Evolutionary conservation across 2,888 invertebrate species (phyloP).

Genomic region (Pantelozetes paolii): DNA sequence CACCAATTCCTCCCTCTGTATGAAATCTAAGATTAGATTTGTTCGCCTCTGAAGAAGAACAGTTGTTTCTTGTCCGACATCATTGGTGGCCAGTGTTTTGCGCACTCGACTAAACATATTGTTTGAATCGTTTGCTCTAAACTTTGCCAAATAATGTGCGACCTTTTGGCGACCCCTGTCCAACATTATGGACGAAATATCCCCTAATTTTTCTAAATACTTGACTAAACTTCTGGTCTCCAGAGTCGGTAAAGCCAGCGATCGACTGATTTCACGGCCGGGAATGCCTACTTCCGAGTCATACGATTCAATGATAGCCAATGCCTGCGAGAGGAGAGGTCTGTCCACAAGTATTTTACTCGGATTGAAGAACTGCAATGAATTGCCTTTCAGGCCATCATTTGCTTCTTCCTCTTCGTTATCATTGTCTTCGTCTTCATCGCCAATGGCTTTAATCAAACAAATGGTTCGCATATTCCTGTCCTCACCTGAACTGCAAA

Average conservation of each 20-base stretch:
- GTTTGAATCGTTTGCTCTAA: neutral
- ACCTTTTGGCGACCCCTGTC: slow-evolving; percentile 60
- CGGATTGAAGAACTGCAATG: slow-evolving; percentile 8
- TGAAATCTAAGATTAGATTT: slow-evolving; percentile 61
- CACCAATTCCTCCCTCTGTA: slow-evolving; percentile 61
- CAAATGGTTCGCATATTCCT: slow-evolving; percentile 28
- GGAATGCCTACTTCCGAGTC: slow-evolving; percentile 59
- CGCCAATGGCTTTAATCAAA: slow-evolving; percentile 40
- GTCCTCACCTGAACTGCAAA: slow-evolving; percentile 53
- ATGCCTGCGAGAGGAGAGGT: slow-evolving; percentile 58
- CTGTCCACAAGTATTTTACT: slow-evolving; percentile 47
- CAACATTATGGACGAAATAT: slow-evolving; percentile 57
- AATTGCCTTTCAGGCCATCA: slow-evolving; percentile 39
- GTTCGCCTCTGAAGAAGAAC: slow-evolving; percentile 55
- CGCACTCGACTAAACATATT: neutral
- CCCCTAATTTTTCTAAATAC: slow-evolving; percentile 54
- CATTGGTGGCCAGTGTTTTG: slow-evolving; percentile 12
- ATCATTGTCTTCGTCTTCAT: slow-evolving; percentile 31
- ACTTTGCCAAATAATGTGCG: slow-evolving; percentile 43
- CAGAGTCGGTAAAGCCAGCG: slow-evolving; percentile 49
- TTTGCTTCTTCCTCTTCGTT: slow-evolving; percentile 41
- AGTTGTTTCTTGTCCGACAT: neutral
- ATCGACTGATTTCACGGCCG: slow-evolving; percentile 51
- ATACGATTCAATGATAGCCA: slow-evolving; percentile 55
- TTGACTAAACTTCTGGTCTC: slow-evolving; percentile 51